Evolutionary conservation across 2,797 vertebrate genomes (phyloP), one percentile per base, ranked within the genome.

Genomic region (Nannoperca obscura): DNA sequence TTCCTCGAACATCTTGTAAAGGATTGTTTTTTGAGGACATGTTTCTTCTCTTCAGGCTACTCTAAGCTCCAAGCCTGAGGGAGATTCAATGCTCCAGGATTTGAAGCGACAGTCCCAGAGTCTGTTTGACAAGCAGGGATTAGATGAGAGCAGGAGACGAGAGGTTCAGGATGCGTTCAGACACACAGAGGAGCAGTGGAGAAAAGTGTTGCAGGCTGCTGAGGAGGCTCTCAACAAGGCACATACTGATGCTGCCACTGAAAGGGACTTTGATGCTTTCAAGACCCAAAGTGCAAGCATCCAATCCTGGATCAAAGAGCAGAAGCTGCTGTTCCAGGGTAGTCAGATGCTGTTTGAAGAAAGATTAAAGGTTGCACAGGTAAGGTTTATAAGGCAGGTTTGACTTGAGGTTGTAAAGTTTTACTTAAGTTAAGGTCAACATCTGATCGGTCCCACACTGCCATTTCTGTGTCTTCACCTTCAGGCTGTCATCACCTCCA

Each of bases 301-400:
- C 46, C 92, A 93, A 83, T 89, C 81, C 4, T 97, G 96, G 93
- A 93, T 97, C 77, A 91, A 74, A 71, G 94, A 93, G 50, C 94
- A 95, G 65, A 93, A 91, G 40, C 85, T 97, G 68, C 58, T 88
- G 84, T 87, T 89, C 30, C 59, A 95, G 53, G 89, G 85, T 13
- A 81, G 89, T 71, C 86, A 85, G 0, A 79, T 88, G 53, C 91
- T 88, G 0, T 78, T 93, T 58, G 93, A 96, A 0, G 88, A 97
- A 82, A 93, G 87, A 81, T 86, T 93, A 12, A 82, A 91, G 72
- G 91, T 86, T 20, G 88, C 93, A 57, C 95, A 96, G 96, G 97
- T 98, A 68, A 82, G 88, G 88, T 72, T 22, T 0, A 53, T 0
- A 32, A 47, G 8, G n/a, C 3, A 17, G 13, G 15, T 20, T n/a